These are phyloP conservation scores for Mamestra configurata DNA, from an alignment of 1,140 invertebrate species.

Conservation along the genomic window DNA sequence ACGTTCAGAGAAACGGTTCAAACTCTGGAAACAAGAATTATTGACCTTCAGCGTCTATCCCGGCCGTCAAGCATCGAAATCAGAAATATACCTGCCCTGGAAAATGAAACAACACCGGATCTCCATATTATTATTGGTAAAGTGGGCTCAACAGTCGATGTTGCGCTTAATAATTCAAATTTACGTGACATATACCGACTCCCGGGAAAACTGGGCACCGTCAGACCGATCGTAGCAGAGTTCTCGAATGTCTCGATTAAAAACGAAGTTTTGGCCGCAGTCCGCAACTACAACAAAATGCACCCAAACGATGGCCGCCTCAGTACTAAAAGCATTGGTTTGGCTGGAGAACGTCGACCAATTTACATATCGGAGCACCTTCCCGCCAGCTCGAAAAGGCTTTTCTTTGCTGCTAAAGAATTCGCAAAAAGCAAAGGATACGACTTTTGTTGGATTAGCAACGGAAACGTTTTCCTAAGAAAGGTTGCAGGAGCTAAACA, in stretches of 20 bases:
- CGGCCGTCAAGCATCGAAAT: background rate
- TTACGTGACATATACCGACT: slow-evolving; percentile 8
- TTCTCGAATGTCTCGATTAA: background rate
- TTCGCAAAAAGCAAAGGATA: background rate
- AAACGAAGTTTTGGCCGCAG: background rate
- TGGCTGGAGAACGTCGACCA: background rate
- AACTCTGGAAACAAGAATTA: background rate
- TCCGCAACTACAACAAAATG: background rate
- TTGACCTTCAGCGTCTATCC: background rate
- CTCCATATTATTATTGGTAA: background rate
- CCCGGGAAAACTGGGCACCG: background rate
- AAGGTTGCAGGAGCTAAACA: background rate
- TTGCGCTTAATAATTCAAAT: background rate
- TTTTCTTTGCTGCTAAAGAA: background rate
- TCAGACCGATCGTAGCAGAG: background rate
- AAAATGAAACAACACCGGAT: background rate
- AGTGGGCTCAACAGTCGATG: background rate
- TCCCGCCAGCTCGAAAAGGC: background rate
- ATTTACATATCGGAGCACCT: background rate
- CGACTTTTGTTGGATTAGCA: background rate
- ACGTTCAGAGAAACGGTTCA: background rate
- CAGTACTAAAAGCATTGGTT: background rate
- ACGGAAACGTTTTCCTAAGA: background rate
- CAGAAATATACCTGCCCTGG: background rate
- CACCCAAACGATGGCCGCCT: background rate